These are phyloP conservation scores for Terebella lapidaria DNA, from an alignment of 2,888 invertebrate species.

Conservation along the genomic window DNA sequence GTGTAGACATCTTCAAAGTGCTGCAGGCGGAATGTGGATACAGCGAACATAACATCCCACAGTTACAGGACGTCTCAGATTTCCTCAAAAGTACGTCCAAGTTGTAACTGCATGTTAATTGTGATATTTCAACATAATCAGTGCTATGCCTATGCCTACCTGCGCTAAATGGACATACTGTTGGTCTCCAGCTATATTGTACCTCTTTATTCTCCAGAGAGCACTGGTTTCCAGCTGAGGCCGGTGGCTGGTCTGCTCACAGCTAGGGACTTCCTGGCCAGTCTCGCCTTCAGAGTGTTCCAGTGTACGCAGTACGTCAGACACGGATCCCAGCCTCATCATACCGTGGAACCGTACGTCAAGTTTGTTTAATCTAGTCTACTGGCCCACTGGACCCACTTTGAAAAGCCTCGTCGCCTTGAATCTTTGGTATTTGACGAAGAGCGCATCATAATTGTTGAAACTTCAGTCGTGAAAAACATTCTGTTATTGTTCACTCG, in stretches of 20 bases:
- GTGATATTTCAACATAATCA: too few relatives aligned
- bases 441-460: too few relatives aligned
- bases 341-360: slow-evolving; percentile 99
- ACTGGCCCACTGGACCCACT: too few relatives aligned
- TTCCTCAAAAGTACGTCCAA: slow-evolving; percentile 31
- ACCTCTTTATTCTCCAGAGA: slow-evolving; percentile 15
- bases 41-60: slow-evolving; percentile 84
- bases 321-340: slow-evolving; percentile 93
- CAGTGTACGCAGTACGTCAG: slow-evolving; percentile 99
- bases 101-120: too few relatives aligned
- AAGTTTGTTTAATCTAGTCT: not conserved
- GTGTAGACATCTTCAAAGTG: slow-evolving; percentile 92
- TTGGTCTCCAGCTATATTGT: too few relatives aligned
- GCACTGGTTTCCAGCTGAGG: slow-evolving; percentile 80
- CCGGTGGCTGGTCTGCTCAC: slow-evolving; percentile 96
- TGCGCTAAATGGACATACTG: too few relatives aligned
- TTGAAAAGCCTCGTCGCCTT: too few relatives aligned
- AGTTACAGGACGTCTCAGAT: slow-evolving; percentile 69
- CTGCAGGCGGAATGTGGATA: slow-evolving; percentile 67
- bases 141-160: too few relatives aligned
- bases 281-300: slow-evolving; percentile 97
- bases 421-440: too few relatives aligned
- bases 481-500: too few relatives aligned
- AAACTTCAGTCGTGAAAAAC: too few relatives aligned
- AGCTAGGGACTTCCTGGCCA: slow-evolving; percentile 92